Percentiles rank a stretch among this genome's conserved stretches.
Evolutionary conservation across 1,140 invertebrate genomes (phyloP).

Genomic region (Pentalonia nigronervosa): DNA sequence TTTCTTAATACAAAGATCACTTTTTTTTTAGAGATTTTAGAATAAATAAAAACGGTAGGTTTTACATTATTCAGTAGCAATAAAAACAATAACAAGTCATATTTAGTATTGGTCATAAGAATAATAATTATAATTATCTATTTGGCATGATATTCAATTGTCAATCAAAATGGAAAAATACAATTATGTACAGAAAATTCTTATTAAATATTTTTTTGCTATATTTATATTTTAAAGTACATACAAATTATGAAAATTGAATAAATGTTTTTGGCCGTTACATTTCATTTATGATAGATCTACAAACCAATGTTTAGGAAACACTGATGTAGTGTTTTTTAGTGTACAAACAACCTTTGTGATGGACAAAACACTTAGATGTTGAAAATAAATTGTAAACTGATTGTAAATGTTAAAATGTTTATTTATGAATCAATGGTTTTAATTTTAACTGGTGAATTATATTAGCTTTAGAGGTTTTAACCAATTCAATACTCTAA

Average conservation of each 20-base stretch:
- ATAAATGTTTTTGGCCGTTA: not conserved
- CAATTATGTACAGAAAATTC: not conserved
- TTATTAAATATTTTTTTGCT: not conserved
- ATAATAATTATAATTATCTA: not conserved
- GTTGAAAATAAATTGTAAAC: too few relatives aligned
- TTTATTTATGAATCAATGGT: too few relatives aligned
- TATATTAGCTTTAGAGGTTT: too few relatives aligned
- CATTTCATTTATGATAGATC: not conserved
- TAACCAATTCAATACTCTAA: too few relatives aligned
- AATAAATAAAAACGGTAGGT: not conserved
- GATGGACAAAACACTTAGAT: too few relatives aligned
- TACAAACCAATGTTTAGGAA: not conserved
- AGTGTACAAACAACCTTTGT: too few relatives aligned
- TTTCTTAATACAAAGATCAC: too few relatives aligned
- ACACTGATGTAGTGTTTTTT: too few relatives aligned
- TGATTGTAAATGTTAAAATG: too few relatives aligned
- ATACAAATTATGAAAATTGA: conserved; percentile 14
- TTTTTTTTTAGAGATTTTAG: not conserved
- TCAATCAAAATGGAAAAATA: not conserved
- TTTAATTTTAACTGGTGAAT: too few relatives aligned
- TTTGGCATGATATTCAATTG: not conserved
- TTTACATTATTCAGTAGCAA: not conserved
- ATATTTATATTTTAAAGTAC: not conserved
- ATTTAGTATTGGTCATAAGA: not conserved
- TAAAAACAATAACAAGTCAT: not conserved